Percentiles rank a stretch among this genome's conserved stretches.
These are phyloP conservation scores for Recurvirostra avosetta DNA, from an alignment of 2,113 vertebrate species.

Conservation along the genomic window DNA sequence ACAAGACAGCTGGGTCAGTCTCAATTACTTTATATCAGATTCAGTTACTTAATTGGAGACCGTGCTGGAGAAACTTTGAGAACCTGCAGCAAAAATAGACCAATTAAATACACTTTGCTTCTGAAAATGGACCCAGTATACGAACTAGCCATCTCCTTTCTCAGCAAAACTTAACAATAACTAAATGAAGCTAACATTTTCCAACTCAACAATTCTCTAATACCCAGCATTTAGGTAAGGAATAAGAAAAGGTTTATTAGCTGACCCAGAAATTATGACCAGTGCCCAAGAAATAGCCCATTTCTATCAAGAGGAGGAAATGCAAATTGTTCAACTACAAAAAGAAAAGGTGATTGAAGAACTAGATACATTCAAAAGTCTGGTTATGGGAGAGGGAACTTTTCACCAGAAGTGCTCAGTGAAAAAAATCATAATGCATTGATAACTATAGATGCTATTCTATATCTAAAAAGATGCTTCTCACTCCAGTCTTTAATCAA, in stretches of 20 bases:
- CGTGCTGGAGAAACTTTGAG: background rate
- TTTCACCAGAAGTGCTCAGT: background rate
- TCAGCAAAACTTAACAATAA: constrained; percentile 50
- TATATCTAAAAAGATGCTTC: background rate
- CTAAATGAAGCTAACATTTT: constrained; percentile 53
- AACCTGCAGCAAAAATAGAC: constrained; percentile 31
- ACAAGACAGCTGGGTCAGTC: background rate
- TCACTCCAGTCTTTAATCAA: background rate
- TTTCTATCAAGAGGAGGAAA: background rate
- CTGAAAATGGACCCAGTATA: background rate
- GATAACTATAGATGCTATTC: background rate
- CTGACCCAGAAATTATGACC: constrained; percentile 36
- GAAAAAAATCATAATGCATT: background rate
- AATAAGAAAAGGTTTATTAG: background rate
- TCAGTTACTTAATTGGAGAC: constrained; percentile 11
- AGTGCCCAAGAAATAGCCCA: background rate
- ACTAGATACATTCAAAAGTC: background rate
- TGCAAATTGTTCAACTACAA: background rate
- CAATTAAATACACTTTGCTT: constrained; percentile 39
- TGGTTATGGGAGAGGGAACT: background rate
- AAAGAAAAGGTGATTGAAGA: background rate
- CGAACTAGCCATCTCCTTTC: constrained; percentile 1
- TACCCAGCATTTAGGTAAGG: background rate
- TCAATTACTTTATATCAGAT: background rate
- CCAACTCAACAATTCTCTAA: constrained; percentile 45